Evolutionary conservation across 2,113 vertebrate species (phyloP).

Genomic region (Platichthys stellatus): DNA sequence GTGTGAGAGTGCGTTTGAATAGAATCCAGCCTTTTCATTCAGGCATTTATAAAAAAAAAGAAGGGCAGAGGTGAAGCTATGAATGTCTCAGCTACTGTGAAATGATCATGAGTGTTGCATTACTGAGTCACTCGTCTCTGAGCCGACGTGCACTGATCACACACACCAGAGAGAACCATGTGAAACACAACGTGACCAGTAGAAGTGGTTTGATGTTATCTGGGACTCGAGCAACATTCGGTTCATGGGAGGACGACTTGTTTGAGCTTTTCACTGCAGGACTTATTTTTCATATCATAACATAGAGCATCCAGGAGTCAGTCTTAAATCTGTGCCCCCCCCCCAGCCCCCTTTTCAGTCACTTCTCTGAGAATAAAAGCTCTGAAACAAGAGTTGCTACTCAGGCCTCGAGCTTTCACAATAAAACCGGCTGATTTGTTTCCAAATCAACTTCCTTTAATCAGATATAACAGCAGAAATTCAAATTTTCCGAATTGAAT

Average conservation of each 20-base stretch:
- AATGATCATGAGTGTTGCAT: not conserved
- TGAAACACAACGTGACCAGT: not conserved
- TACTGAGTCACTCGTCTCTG: not conserved
- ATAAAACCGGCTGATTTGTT: no score
- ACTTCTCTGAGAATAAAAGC: not conserved
- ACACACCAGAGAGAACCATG: not conserved
- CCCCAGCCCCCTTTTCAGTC: no score
- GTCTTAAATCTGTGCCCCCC: no score
- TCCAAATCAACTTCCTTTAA: no score
- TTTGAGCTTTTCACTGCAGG: no score
- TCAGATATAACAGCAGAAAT: no score
- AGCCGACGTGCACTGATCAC: not conserved
- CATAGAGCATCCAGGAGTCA: not conserved
- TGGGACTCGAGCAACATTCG: no score
- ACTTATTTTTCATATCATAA: not conserved
- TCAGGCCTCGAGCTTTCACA: no score
- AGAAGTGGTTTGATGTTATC: no score
- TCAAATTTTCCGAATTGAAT: no score
- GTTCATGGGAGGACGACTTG: no score
- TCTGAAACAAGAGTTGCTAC: not conserved
- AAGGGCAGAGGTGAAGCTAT: not conserved
- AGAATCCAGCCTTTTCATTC: not conserved
- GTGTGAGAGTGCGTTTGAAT: not conserved
- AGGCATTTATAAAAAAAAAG: not conserved
- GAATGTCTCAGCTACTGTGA: conserved; percentile 1